These are phyloP conservation scores for Sparidentex hasta DNA, from an alignment of 2,797 vertebrate genomes.

Conservation along the genomic window DNA sequence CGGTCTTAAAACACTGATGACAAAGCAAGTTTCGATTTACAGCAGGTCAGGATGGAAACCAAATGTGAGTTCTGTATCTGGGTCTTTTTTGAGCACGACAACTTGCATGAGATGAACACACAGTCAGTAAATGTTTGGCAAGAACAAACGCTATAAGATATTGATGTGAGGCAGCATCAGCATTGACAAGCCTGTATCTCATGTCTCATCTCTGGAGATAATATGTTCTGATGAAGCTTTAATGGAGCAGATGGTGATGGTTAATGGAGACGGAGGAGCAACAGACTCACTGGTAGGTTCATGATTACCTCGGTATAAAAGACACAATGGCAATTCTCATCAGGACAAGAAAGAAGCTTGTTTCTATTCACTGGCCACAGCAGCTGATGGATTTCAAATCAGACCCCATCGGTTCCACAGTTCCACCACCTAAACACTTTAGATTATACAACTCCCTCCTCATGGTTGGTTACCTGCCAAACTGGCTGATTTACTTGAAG, in stretches of 20 bases:
- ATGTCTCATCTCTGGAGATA: slow-evolving; percentile 34
- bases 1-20: slow-evolving; percentile 24
- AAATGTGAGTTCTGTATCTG: background rate
- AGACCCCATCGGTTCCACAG: background rate
- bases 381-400: slow-evolving; percentile 46
- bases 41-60: background rate
- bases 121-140: slow-evolving; percentile 8
- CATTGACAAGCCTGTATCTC: slow-evolving; percentile 33
- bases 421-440: slow-evolving; percentile 42
- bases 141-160: slow-evolving; percentile 40
- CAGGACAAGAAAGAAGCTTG: slow-evolving; percentile 27
- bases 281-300: slow-evolving; percentile 40
- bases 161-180: slow-evolving; percentile 59
- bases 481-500: slow-evolving; percentile 32
- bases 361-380: background rate
- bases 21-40: background rate
- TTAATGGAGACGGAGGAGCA: slow-evolving; percentile 67
- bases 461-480: slow-evolving; percentile 43
- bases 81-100: background rate
- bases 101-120: slow-evolving; percentile 10
- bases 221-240: slow-evolving; percentile 55
- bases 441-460: slow-evolving; percentile 36
- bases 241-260: slow-evolving; percentile 67
- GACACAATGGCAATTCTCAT: slow-evolving; percentile 43
- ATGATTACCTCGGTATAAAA: slow-evolving; percentile 55